Evolutionary conservation across 2,888 invertebrate species (phyloP), one percentile per base, ranked within the genome.

Genomic region (Microdon myrmicae): DNA sequence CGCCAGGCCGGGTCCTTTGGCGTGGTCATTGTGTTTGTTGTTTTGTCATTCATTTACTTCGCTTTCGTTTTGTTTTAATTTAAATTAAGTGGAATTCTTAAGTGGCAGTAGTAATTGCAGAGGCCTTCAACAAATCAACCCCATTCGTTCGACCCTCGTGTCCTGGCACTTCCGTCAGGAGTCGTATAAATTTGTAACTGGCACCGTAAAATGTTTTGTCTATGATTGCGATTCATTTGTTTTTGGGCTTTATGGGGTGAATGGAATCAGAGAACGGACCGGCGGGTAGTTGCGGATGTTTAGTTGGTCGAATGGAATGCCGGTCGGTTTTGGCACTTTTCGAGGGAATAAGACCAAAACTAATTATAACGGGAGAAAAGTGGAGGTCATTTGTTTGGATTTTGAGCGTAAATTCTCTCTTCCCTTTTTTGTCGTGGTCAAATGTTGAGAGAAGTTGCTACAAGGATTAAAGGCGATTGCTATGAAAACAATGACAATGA

Each of bases 151-250:
- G 2, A n/a, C n/a, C n/a, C n/a, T n/a, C n/a, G n/a, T n/a, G n/a
- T n/a, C n/a, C n/a, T n/a, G n/a, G 7, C 28, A 10, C 14, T 5
- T 23, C n/a, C 16, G 3, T 12, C 28, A 32, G 12, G 12, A 44
- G 45, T 47, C 51, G 53, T 53, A 64, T 58, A 53, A 64, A 64
- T 64, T 64, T 58, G 64, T 64, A 64, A 64, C 64, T 64, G 64
- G 64, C 51, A 64, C 64, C 64, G 51, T 64, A 53, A 58, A 64
- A 64, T 58, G 58, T 58, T 58, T 64, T 64, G 58, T 54, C 67
- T 68, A 67, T 68, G 67, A 68, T 68, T 68, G 68, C 67, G 60
- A 61, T 67, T 67, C 67, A 67, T 68, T 68, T 61, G 43, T 55
- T 67, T 53, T 35, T 47, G 47, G 49, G 55, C 45, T 43, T 39